Conservation (phyloP, 2,888 invertebrate species). For the Drosophila kambysellisi region DNA sequence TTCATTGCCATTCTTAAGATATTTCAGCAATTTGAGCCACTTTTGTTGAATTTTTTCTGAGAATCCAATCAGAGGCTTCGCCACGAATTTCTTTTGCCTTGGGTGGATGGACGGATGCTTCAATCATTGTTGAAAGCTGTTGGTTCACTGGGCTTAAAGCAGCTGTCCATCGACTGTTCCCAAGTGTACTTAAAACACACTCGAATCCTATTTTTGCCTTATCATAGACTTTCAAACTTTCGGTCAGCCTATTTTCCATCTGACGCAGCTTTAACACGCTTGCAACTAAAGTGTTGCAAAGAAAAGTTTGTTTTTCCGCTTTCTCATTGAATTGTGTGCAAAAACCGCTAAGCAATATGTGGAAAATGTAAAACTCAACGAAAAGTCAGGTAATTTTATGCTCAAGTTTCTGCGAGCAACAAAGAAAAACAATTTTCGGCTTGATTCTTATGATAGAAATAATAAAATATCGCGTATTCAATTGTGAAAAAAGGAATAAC, state of each 20-base stretch:
- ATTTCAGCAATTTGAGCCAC: slow-evolving; percentile 54
- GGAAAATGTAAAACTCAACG: neutral
- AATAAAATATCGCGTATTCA: neutral
- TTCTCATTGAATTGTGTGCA: neutral
- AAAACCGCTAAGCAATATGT: neutral
- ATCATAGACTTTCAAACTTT: slow-evolving; percentile 6
- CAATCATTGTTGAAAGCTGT: slow-evolving; percentile 36
- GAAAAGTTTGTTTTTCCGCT: neutral
- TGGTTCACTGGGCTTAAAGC: neutral
- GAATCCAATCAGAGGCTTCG: slow-evolving; percentile 50
- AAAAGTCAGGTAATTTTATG: slow-evolving; percentile 33
- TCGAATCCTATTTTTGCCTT: slow-evolving; percentile 32
- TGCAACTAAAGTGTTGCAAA: slow-evolving; percentile 35
- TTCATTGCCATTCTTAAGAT: slow-evolving; percentile 17
- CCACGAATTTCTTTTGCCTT: slow-evolving; percentile 33
- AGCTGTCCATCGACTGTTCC: too few species aligned
- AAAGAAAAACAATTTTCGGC: neutral
- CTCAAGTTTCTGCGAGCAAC: neutral
- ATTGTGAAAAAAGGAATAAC: neutral
- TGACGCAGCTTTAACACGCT: slow-evolving; percentile 30
- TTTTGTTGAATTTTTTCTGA: slow-evolving; percentile 48
- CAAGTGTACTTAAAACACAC: slow-evolving; percentile 33
- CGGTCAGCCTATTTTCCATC: slow-evolving; percentile 34
- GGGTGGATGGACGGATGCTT: neutral
- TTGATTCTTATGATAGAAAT: neutral